phyloP scores from a whole-genome alignment of 2,113 vertebrate genomes.

The Callopanchax toddi region DNA sequence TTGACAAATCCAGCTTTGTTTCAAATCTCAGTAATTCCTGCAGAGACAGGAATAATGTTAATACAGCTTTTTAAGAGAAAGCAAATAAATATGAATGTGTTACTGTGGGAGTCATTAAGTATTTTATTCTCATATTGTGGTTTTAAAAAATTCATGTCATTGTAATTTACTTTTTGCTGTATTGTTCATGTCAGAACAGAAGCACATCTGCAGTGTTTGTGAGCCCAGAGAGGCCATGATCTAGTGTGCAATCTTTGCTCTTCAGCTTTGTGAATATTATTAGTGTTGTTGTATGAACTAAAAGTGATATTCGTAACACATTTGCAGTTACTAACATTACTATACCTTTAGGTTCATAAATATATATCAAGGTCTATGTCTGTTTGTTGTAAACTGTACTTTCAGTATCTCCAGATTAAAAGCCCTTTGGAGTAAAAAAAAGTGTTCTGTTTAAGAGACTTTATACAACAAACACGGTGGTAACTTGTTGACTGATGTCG shows the following conservation, averaged over 20 bases:
- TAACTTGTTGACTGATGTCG: not conserved
- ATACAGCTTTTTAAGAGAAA: constrained; percentile 10
- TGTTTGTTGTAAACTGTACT: constrained; percentile 73
- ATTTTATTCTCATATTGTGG: constrained; percentile 36
- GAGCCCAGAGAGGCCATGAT: constrained; percentile 47
- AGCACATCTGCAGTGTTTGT: constrained; percentile 63
- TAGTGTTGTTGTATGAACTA: constrained; percentile 49
- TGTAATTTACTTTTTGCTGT: constrained; percentile 55
- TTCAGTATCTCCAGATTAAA: constrained; percentile 72
- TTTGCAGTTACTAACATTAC: constrained; percentile 58
- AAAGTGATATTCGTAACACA: constrained; percentile 63
- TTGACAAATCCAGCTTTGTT: constrained; percentile 26
- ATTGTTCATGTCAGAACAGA: constrained; percentile 51
- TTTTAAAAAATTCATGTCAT: constrained; percentile 46
- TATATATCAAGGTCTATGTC: constrained; percentile 61
- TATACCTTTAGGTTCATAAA: constrained; percentile 56
- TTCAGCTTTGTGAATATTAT: constrained; percentile 62
- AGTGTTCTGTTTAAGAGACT: not conserved
- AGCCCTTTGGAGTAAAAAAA: constrained; percentile 33
- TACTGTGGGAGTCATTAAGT: constrained; percentile 23
- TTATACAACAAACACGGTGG: not conserved
- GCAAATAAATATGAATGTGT: constrained; percentile 34
- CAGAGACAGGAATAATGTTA: constrained; percentile 4
- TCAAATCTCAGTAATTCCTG: constrained; percentile 1
- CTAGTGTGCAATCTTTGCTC: constrained; percentile 51